A percentile compares a stretch with the other conserved stretches of the same genome.
Evolutionary conservation across 2,113 vertebrate species (phyloP).

Genomic region (Hydrolagus affinis): DNA sequence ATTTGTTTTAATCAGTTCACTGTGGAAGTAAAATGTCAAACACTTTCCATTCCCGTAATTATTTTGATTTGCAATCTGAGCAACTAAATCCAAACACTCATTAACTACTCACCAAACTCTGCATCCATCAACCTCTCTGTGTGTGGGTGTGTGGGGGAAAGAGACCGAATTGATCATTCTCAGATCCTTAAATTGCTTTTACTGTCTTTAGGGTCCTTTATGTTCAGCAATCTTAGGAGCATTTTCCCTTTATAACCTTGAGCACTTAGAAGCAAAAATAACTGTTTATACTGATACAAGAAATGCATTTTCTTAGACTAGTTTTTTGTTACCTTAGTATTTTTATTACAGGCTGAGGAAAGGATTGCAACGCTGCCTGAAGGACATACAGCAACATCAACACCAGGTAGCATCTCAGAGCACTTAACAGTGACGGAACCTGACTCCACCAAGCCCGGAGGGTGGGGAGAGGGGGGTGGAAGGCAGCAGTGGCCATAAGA

Average conservation of each 20-base stretch:
- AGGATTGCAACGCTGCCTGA: background rate
- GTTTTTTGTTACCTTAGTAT: too few species aligned
- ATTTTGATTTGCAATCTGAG: conserved; percentile 9
- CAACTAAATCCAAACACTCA: conserved; percentile 23
- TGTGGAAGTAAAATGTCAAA: background rate
- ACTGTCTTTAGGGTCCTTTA: background rate
- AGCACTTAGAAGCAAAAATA: background rate
- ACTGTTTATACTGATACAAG: background rate
- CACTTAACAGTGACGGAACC: too few species aligned
- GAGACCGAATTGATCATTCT: background rate
- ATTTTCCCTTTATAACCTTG: background rate
- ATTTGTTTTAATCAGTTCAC: background rate
- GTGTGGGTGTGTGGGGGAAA: too few species aligned
- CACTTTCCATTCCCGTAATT: background rate
- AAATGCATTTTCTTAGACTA: background rate
- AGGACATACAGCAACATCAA: too few species aligned
- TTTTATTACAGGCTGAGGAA: background rate
- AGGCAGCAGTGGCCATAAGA: too few species aligned
- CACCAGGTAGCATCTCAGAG: too few species aligned
- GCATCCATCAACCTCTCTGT: too few species aligned
- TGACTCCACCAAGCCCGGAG: too few species aligned
- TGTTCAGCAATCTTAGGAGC: background rate
- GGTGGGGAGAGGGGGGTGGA: too few species aligned
- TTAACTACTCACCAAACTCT: conserved; percentile 9
- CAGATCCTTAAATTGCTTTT: background rate